phyloP scores from a whole-genome alignment of 2,888 invertebrate species.

The Tenthredo amoena region DNA sequence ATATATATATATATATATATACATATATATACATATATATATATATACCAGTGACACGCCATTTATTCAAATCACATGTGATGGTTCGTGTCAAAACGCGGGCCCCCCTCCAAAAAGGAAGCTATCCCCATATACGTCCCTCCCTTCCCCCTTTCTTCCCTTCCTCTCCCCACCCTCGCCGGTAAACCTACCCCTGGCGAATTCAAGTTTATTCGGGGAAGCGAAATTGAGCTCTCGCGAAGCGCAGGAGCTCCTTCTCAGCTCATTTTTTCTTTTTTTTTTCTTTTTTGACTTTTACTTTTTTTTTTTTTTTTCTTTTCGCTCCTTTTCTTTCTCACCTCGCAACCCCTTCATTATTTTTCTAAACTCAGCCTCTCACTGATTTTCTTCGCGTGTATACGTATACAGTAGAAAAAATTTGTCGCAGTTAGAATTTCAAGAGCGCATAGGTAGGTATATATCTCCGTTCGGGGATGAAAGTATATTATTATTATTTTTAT shows the following conservation, averaged over 20 bases:
- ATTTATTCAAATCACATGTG: constrained; percentile 72
- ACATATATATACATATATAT: neutral
- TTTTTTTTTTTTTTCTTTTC: neutral
- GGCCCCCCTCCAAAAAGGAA: constrained; percentile 50
- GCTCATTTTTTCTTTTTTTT: neutral
- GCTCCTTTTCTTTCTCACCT: neutral
- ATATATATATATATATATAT: neutral
- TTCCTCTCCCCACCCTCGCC: too few relatives aligned
- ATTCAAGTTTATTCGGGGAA: constrained; percentile 40
- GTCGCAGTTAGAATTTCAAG: too few relatives aligned
- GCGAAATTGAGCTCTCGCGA: constrained; percentile 47
- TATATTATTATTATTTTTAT: too few relatives aligned
- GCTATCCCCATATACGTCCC: constrained; percentile 47
- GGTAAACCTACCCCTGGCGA: constrained; percentile 57
- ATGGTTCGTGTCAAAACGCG: constrained; percentile 61
- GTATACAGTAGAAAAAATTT: too few relatives aligned
- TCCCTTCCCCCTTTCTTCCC: neutral
- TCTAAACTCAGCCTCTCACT: neutral
- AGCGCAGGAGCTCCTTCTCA: neutral
- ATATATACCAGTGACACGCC: constrained; percentile 54
- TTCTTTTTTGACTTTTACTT: neutral
- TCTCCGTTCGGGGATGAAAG: too few relatives aligned
- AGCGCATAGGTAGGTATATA: too few relatives aligned
- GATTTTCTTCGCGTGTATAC: too few relatives aligned
- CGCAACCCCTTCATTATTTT: neutral